Conservation (phyloP, 1,140 invertebrate genomes). For the Archegozetes longisetosus region DNA sequence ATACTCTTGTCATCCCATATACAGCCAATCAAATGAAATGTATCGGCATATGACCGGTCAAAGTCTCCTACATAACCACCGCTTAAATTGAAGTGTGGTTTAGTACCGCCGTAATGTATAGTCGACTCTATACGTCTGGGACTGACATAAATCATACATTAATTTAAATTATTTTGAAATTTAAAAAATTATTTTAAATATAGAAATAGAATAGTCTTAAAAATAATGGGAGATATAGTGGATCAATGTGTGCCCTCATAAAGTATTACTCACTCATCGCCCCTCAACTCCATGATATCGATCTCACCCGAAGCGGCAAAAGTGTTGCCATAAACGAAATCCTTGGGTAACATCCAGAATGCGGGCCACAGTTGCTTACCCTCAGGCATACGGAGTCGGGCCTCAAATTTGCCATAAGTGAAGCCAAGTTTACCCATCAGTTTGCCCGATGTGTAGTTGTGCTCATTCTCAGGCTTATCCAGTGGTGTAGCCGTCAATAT, state of each 20-base stretch:
- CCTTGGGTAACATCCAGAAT: constrained; percentile 5
- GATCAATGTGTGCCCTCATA: background rate
- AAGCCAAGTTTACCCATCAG: background rate
- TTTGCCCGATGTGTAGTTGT: constrained; percentile 7
- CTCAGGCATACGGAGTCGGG: constrained; percentile 3
- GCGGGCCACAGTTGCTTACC: constrained; percentile 12
- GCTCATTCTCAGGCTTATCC: background rate
- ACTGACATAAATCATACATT: no score
- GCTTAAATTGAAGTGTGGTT: background rate
- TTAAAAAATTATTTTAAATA: no score
- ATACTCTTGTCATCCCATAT: constrained; percentile 26
- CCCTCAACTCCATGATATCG: constrained; percentile 8
- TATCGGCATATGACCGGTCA: constrained; percentile 14
- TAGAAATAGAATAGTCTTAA: no score
- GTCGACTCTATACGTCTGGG: background rate
- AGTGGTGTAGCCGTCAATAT: background rate
- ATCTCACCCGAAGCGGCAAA: constrained; percentile 4
- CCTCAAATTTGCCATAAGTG: constrained; percentile 9
- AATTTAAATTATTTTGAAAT: no score
- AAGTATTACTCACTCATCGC: background rate
- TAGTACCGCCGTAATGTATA: constrained; percentile 10
- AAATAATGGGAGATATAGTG: no score
- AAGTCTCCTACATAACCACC: constrained; percentile 1
- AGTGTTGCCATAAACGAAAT: background rate
- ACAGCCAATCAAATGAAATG: constrained; percentile 25